Conservation (phyloP, 2,797 vertebrate genomes). For the Hipposideros larvatus region DNA sequence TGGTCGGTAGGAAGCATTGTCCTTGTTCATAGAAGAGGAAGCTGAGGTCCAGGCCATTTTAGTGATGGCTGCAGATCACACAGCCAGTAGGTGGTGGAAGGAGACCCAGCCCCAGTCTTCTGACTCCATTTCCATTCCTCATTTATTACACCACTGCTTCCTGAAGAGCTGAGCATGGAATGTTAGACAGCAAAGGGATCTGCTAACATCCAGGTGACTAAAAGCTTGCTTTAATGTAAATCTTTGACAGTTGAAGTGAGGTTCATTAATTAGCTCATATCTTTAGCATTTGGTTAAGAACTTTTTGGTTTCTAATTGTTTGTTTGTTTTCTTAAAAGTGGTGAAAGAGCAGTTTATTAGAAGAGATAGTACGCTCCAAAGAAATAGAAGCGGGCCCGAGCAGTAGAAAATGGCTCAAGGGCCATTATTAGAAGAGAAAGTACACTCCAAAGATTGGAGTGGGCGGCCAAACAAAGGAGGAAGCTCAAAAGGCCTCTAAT, state of each 20-base stretch:
- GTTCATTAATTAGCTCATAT: constrained; percentile 11
- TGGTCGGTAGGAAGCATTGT: neutral
- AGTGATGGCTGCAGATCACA: neutral
- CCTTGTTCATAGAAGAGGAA: neutral
- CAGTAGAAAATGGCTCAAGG: no score
- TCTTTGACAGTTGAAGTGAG: neutral
- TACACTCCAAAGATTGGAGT: no score
- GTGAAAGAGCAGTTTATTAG: no score
- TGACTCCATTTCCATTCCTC: neutral
- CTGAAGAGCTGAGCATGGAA: neutral
- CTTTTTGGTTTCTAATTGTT: neutral
- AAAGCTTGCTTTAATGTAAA: neutral
- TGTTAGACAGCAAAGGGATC: neutral
- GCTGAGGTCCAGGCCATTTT: neutral
- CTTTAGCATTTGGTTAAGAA: constrained; percentile 28
- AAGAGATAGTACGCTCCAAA: no score
- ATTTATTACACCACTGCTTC: neutral
- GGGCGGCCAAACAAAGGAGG: no score
- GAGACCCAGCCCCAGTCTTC: neutral
- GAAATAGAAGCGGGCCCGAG: no score
- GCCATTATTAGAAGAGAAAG: no score
- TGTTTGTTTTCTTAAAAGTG: no score
- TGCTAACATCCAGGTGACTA: neutral
- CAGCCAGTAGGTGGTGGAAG: neutral
- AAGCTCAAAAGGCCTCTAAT: no score